A percentile compares a stretch with the other conserved stretches of the same genome.
Evolutionary conservation across 1,140 invertebrate genomes (phyloP).

Genomic region (Aphaenogaster floridana): DNA sequence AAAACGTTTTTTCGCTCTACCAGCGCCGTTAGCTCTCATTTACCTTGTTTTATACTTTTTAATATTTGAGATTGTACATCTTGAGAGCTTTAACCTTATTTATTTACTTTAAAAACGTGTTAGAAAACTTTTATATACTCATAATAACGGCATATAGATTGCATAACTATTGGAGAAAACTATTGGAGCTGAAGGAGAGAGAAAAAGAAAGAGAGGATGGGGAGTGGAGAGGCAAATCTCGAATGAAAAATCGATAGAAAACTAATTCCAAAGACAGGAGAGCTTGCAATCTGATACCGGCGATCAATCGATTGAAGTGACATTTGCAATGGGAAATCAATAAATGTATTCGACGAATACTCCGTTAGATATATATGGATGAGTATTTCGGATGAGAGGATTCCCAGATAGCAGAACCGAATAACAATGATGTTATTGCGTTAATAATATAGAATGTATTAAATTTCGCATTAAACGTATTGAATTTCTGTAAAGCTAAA

Average conservation of each 20-base stretch:
- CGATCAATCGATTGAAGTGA: constrained; percentile 58
- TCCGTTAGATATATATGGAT: constrained; percentile 1
- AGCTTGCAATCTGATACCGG: constrained; percentile 51
- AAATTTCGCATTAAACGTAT: constrained; percentile 1
- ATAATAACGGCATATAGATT: constrained; percentile 3
- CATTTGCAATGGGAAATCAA: constrained; percentile 56
- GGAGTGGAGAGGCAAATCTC: constrained; percentile 7
- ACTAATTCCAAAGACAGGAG: constrained; percentile 53
- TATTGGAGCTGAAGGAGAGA: not conserved
- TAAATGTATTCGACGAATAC: constrained; percentile 39
- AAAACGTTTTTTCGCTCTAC: not conserved
- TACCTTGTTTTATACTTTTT: too few relatives aligned
- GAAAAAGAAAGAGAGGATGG: not conserved
- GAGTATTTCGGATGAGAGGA: constrained; percentile 27
- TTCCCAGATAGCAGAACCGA: not conserved
- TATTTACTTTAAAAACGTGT: not conserved
- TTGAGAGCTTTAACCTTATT: too few relatives aligned
- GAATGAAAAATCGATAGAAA: constrained; percentile 58
- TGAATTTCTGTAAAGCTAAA: not conserved
- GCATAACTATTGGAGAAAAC: constrained; percentile 3
- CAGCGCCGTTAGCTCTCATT: too few relatives aligned
- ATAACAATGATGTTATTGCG: constrained; percentile 13
- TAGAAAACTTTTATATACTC: not conserved
- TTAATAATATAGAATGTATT: constrained; percentile 33
- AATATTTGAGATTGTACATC: too few relatives aligned